Evolutionary conservation across 2,797 vertebrate genomes (phyloP), one percentile per base, ranked within the genome.

Genomic region (Glossophaga mutica): DNA sequence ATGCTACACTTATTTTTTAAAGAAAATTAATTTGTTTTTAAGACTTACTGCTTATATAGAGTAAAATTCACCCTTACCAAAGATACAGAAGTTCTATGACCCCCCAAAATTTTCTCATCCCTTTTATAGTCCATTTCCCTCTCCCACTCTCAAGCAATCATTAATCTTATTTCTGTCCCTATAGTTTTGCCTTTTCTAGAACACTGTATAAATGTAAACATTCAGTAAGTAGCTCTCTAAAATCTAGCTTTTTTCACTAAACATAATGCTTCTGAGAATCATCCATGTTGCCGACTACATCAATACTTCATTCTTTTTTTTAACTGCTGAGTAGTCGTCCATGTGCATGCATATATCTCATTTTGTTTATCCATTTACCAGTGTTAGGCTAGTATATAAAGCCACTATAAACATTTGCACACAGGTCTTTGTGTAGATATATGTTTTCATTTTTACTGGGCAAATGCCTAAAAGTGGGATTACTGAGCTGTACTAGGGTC

Each of bases 181-280:
- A 68, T 21, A 81, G 22, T 59, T 86, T 89, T 90, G 15, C 46
- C 83, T 76, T 48, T 90, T 65, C 71, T 12, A 85, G 68, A 92
- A 65, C 39, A 76, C 32, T 65, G 77, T 29, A 81, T 65, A 89
- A 95, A 74, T 46, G 16, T 55, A 88, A 67, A 74, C 39, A 91
- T 79, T 91, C 65, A 84, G 52, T 86, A 90, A 67, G 67, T 67
- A 84, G 59, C 24, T 94, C 83, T 91, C 57, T 71, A 73, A 89
- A 76, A 39, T 81, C 22, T 86, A 46, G 81, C 14, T 76, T 46
- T 34, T 87, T 85, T 87, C 57, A 59, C 50, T 77, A 32, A 77
- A 32, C 50, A 86, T 52, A 65, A 24, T 48, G n/a, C 44, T 91
- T 82, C 29, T 73, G 37, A 83, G 37, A 87, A 70, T 88, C 37